phyloP scores from a whole-genome alignment of 1,140 invertebrate genomes.

The Scaptodrosophila lebanonensis region DNA sequence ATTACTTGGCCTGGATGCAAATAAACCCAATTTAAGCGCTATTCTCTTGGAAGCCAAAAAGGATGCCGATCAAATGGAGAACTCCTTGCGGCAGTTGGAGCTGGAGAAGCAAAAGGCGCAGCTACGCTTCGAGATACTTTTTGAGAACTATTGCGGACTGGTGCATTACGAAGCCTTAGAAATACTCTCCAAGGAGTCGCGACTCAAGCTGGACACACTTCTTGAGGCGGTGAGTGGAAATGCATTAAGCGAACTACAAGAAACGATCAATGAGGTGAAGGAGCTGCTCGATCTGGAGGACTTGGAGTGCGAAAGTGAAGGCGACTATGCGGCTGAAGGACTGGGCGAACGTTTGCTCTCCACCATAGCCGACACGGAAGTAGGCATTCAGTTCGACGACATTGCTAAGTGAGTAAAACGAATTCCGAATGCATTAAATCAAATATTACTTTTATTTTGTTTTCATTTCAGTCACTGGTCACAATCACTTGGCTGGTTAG shows the following conservation, averaged over 20 bases:
- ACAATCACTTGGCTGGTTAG: conserved; percentile 43
- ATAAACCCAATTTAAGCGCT: conserved; percentile 80
- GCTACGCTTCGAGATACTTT: conserved; percentile 88
- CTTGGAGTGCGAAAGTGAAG: conserved; percentile 80
- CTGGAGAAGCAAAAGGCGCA: conserved; percentile 81
- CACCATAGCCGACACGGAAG: conserved; percentile 80
- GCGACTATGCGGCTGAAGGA: conserved; percentile 76
- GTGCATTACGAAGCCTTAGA: conserved; percentile 93
- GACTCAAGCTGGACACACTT: conserved; percentile 84
- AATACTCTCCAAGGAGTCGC: conserved; percentile 90
- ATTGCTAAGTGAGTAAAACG: conserved; percentile 77
- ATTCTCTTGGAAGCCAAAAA: conserved; percentile 89
- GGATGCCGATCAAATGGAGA: conserved; percentile 84
- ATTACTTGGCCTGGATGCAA: conserved; percentile 82
- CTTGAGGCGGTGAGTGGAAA: conserved; percentile 79
- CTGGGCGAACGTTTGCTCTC: conserved; percentile 79
- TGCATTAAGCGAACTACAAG: conserved; percentile 83
- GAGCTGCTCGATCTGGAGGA: conserved; percentile 86
- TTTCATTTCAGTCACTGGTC: conserved; percentile 52
- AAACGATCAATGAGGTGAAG: conserved; percentile 87
- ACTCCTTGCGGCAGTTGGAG: conserved; percentile 80
- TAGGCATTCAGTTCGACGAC: conserved; percentile 79
- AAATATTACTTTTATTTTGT: not conserved
- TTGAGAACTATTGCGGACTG: conserved; percentile 92
- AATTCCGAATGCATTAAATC: not conserved